Conservation (phyloP, 2,797 vertebrate genomes). For the Microctenopoma lineatum region DNA sequence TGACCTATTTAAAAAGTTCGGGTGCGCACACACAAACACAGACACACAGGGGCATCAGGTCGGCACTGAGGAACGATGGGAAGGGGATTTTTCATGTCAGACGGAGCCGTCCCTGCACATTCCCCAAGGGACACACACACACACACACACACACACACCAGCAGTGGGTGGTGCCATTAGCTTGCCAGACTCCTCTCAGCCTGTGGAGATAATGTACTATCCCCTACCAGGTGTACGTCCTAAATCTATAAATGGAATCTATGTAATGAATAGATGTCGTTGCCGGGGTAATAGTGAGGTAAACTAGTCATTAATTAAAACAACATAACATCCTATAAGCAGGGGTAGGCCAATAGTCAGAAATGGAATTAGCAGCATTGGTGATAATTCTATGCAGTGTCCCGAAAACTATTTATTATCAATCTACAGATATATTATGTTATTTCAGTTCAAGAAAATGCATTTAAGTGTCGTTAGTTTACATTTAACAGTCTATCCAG, state of each 20-base stretch:
- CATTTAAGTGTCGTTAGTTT: not conserved
- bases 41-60: constrained; percentile 13
- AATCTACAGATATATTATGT: not conserved
- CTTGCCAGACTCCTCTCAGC: constrained; percentile 34
- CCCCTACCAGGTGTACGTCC: constrained; percentile 58
- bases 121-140: constrained; percentile 37
- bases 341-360: constrained; percentile 30
- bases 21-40: constrained; percentile 5
- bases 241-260: constrained; percentile 57
- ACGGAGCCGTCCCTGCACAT: constrained; percentile 61
- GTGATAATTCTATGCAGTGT: not conserved
- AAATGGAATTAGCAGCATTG: not conserved
- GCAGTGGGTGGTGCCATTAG: constrained; percentile 56
- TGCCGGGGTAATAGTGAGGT: constrained; percentile 39
- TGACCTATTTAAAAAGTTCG: constrained; percentile 78
- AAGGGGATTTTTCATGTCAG: constrained; percentile 65
- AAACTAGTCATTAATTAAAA: constrained; percentile 58
- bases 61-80: constrained; percentile 19
- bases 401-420: not conserved
- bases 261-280: constrained; percentile 56
- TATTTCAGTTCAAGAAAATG: not conserved
- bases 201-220: constrained; percentile 50
- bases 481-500: not conserved
- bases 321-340: constrained; percentile 24
- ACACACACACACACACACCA: constrained; percentile 18